Percentiles rank a stretch among this genome's conserved stretches.
Conservation (phyloP, 2,888 invertebrate genomes). For the Eupithecia subumbrata region DNA sequence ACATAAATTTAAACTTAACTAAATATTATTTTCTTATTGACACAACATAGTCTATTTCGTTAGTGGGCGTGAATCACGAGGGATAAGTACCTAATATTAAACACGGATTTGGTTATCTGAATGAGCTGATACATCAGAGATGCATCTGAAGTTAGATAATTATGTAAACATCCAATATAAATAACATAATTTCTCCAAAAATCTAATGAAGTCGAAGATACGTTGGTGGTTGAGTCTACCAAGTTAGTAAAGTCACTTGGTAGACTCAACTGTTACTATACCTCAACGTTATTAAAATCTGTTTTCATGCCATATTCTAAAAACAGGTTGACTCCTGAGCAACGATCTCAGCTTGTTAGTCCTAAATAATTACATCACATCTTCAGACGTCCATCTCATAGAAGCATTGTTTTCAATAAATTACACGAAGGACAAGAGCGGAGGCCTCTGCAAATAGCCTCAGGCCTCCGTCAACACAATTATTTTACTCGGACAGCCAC, state of each 20-base stretch:
- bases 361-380: slow-evolving; percentile 37
- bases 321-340: neutral
- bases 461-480: slow-evolving; percentile 81
- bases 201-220: neutral
- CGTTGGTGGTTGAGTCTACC: neutral
- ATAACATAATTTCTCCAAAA: too few relatives aligned
- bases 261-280: too few relatives aligned
- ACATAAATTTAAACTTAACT: neutral
- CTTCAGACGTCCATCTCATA: slow-evolving; percentile 44
- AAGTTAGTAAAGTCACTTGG: too few relatives aligned
- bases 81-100: too few relatives aligned
- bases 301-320: neutral
- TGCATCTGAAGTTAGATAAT: too few relatives aligned
- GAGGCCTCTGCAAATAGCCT: slow-evolving; percentile 72
- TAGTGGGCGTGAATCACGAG: too few relatives aligned
- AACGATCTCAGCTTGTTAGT: slow-evolving; percentile 15
- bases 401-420: slow-evolving; percentile 81
- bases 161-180: too few relatives aligned
- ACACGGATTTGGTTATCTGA: too few relatives aligned
- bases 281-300: neutral
- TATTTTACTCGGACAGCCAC: slow-evolving; percentile 83
- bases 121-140: too few relatives aligned
- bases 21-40: too few relatives aligned
- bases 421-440: slow-evolving; percentile 76
- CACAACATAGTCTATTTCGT: too few relatives aligned